Evolutionary conservation across 2,888 invertebrate genomes (phyloP).

Genomic region (Subacronicta megacephala): DNA sequence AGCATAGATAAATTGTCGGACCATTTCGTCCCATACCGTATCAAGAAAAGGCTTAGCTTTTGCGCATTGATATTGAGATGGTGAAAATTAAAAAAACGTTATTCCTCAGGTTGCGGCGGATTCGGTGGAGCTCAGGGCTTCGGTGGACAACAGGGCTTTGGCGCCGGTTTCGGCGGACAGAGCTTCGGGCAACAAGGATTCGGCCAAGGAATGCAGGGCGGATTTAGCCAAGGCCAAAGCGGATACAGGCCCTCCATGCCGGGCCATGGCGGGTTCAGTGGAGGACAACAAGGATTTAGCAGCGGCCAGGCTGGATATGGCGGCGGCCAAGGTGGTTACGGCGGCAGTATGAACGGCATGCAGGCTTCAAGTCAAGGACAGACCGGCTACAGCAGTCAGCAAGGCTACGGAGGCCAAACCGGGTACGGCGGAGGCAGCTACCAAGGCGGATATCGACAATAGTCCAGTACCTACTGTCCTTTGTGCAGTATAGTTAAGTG

Average conservation of each 20-base stretch:
- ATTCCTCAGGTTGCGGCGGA: conserved; percentile 40
- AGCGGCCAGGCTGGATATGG: conserved; percentile 28
- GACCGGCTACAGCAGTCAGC: conserved; percentile 40
- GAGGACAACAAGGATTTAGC: conserved; percentile 18
- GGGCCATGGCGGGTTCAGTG: conserved; percentile 41
- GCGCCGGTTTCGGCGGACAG: conserved; percentile 38
- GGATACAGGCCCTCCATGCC: conserved; percentile 36
- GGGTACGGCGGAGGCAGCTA: conserved; percentile 38
- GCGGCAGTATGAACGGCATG: conserved; percentile 42
- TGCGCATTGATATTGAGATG: background rate
- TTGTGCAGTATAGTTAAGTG: conserved; percentile 46
- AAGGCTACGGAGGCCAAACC: conserved; percentile 38
- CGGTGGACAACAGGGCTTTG: conserved; percentile 42
- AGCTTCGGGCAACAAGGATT: conserved; percentile 46
- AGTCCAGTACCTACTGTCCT: conserved; percentile 34
- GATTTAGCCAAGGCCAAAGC: conserved; percentile 26
- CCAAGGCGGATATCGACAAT: conserved; percentile 50
- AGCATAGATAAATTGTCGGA: too few species aligned
- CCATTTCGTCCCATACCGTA: too few species aligned
- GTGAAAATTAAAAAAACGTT: background rate
- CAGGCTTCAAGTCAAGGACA: conserved; percentile 31
- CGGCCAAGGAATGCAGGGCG: conserved; percentile 38
- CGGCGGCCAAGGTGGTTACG: conserved; percentile 23
- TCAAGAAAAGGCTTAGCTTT: too few species aligned
- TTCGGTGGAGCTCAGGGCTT: conserved; percentile 44